A percentile compares a stretch with the other conserved stretches of the same genome.
Conservation (phyloP, 2,113 vertebrate genomes). For the Solea senegalensis region DNA sequence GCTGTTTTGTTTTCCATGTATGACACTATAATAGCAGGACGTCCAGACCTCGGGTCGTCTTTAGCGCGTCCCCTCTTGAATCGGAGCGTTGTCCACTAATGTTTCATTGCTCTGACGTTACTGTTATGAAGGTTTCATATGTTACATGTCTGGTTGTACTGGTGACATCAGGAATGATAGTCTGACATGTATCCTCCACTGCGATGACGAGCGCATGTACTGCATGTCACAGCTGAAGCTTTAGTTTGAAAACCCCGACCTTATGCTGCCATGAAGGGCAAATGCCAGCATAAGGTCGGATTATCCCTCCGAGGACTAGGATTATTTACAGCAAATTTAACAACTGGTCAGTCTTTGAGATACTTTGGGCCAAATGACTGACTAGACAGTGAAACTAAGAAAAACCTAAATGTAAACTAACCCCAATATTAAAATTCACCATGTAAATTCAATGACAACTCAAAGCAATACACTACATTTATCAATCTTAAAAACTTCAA, state of each 20-base stretch:
- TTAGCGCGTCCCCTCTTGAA: too few species aligned
- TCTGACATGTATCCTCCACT: too few species aligned
- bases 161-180: too few species aligned
- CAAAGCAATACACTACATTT: slow-evolving; percentile 15
- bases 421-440: neutral
- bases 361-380: neutral
- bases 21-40: too few species aligned
- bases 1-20: too few species aligned
- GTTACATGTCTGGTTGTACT: too few species aligned
- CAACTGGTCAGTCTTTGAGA: neutral
- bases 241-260: neutral
- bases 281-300: neutral
- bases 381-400: neutral
- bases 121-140: too few species aligned
- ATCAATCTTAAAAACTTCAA: neutral
- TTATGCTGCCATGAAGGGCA: neutral
- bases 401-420: neutral
- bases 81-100: too few species aligned
- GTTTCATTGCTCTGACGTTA: too few species aligned
- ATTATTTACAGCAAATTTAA: neutral
- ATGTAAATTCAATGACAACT: slow-evolving; percentile 1
- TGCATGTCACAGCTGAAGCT: too few species aligned
- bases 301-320: neutral
- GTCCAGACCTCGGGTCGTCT: too few species aligned
- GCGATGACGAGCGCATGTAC: too few species aligned